A percentile compares a stretch with the other conserved stretches of the same genome.
Conservation (phyloP, 2,797 vertebrate genomes). For the Paguma larvata region DNA sequence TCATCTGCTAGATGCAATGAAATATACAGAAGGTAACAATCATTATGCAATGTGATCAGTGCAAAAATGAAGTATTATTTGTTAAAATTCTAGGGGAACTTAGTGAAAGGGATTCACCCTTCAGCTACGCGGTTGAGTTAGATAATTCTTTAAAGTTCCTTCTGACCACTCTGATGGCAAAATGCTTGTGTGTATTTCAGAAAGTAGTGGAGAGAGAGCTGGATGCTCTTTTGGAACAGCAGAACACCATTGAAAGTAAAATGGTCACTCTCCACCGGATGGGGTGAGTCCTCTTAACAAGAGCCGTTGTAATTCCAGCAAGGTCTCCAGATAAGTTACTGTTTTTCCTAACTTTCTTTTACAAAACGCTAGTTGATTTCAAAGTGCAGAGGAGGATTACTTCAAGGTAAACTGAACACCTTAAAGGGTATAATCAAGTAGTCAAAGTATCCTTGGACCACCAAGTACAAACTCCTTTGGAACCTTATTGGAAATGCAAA, state of each 20-base stretch:
- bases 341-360: slow-evolving; percentile 58
- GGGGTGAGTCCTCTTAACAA: slow-evolving; percentile 90
- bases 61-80: slow-evolving; percentile 6
- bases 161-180: slow-evolving; percentile 19
- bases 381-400: neutral
- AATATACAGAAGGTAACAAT: neutral
- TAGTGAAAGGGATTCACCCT: neutral
- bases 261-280: slow-evolving; percentile 97
- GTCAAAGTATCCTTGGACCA: neutral
- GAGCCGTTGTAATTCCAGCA: neutral
- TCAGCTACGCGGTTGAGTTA: neutral
- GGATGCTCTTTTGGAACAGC: slow-evolving; percentile 94
- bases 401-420: slow-evolving; percentile 34
- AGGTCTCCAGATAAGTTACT: neutral
- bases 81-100: neutral
- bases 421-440: neutral
- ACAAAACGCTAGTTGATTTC: slow-evolving; percentile 41
- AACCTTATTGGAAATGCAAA: slow-evolving; percentile 61
- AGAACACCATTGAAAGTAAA: slow-evolving; percentile 94
- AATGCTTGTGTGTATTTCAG: slow-evolving; percentile 85
- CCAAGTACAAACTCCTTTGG: neutral
- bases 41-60: neutral
- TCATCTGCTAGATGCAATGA: slow-evolving; percentile 52
- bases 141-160: neutral
- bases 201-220: slow-evolving; percentile 93